Conservation (phyloP, 2,797 vertebrate species). For the Acanthurus leucopareius region DNA sequence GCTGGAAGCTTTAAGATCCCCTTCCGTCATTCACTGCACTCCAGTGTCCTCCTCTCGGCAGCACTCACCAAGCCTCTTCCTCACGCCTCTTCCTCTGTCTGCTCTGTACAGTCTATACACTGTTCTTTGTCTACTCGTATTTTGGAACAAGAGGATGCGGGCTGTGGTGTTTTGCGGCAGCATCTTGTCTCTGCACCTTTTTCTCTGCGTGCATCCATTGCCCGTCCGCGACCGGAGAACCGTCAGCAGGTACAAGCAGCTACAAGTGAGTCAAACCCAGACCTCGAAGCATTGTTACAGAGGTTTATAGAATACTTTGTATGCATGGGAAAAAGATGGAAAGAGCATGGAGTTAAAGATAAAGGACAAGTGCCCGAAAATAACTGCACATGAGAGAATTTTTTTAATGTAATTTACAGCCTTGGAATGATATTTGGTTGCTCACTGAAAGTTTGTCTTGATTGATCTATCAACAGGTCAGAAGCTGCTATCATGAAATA, state of each 20-base stretch:
- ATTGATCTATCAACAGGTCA: not conserved
- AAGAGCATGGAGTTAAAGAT: not conserved
- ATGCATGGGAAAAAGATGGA: not conserved
- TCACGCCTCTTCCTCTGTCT: not conserved
- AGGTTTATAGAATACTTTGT: no score
- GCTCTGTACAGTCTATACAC: not conserved
- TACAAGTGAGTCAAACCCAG: constrained; percentile 56
- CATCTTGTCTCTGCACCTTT: constrained; percentile 53
- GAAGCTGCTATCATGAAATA: not conserved
- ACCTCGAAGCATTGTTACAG: rapidly evolving
- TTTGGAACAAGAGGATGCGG: constrained; percentile 32
- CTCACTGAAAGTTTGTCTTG: not conserved
- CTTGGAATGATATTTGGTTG: not conserved
- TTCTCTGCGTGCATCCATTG: constrained; percentile 37
- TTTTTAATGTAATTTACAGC: not conserved
- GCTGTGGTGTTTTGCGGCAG: constrained; percentile 46
- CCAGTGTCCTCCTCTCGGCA: not conserved
- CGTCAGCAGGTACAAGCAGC: constrained; percentile 19
- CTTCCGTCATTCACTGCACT: not conserved
- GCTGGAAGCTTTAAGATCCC: not conserved
- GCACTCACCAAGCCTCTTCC: no score
- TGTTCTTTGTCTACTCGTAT: not conserved
- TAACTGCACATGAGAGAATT: not conserved
- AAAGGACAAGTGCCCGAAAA: not conserved
- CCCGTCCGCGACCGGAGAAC: constrained; percentile 40